A percentile compares a stretch with the other conserved stretches of the same genome.
Evolutionary conservation across 2,113 vertebrate genomes (phyloP).

Genomic region (Helogale parvula): DNA sequence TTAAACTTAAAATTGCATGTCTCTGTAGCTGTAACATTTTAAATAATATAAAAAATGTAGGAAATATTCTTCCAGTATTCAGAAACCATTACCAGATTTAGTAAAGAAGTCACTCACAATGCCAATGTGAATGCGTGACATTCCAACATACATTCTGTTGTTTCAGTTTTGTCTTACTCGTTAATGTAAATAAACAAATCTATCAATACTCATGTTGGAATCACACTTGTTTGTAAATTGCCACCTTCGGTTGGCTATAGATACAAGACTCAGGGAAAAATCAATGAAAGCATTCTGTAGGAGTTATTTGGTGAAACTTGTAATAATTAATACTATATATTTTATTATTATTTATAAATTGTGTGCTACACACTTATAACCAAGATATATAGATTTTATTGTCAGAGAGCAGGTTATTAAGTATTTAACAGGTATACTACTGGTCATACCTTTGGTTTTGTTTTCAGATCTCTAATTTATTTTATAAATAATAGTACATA

Average conservation of each 20-base stretch:
- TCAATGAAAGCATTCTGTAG: background rate
- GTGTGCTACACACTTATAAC: background rate
- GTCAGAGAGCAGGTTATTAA: background rate
- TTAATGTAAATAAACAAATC: background rate
- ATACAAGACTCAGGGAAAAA: constrained; percentile 19
- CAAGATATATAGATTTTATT: background rate
- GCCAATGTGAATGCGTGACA: background rate
- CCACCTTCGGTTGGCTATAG: background rate
- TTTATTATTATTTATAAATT: constrained; percentile 15
- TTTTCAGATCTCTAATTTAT: background rate
- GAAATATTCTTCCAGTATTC: constrained; percentile 3
- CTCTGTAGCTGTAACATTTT: background rate
- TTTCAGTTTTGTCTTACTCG: background rate
- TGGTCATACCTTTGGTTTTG: background rate
- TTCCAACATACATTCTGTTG: background rate
- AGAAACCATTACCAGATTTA: constrained; percentile 10
- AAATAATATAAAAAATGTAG: background rate
- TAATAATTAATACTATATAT: background rate
- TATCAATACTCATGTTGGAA: background rate
- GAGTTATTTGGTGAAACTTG: background rate
- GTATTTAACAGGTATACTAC: background rate
- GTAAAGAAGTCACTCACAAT: background rate
- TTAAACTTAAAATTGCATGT: constrained; percentile 11
- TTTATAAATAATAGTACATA: background rate
- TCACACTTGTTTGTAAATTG: background rate